Conservation (phyloP, 2,113 vertebrate genomes). For the Phalacrocorax pelagicus region DNA sequence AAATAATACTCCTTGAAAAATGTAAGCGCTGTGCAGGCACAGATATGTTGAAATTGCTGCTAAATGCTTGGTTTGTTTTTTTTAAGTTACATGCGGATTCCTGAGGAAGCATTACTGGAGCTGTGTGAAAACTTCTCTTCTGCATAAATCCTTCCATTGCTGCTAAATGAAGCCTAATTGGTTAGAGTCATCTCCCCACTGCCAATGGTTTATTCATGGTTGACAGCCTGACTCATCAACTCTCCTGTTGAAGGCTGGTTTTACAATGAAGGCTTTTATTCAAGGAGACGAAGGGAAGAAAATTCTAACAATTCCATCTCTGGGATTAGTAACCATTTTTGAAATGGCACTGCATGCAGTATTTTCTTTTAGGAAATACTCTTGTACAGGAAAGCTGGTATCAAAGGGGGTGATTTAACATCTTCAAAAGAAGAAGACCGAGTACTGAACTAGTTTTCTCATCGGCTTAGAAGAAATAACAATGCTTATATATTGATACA, state of each 20-base stretch:
- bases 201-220: slow-evolving; percentile 6
- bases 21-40: not conserved
- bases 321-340: not conserved
- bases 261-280: slow-evolving; percentile 56
- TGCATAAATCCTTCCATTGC: slow-evolving; percentile 20
- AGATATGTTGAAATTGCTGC: not conserved
- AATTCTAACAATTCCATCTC: slow-evolving; percentile 1
- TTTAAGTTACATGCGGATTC: not conserved
- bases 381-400: not conserved
- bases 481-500: not conserved
- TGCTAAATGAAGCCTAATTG: slow-evolving; percentile 28
- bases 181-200: not conserved
- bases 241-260: not conserved
- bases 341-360: not conserved
- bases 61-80: not conserved
- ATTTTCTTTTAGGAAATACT: not conserved
- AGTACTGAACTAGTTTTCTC: not conserved
- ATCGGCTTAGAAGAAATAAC: not conserved
- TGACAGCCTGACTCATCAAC: slow-evolving; percentile 39
- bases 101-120: not conserved
- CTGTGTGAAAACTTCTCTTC: not conserved
- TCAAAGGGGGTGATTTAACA: not conserved
- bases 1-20: slow-evolving; percentile 34
- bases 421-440: not conserved
- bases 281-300: not conserved